These are phyloP conservation scores for Podarcis cretensis DNA, from an alignment of 2,113 vertebrate species.

Conservation along the genomic window DNA sequence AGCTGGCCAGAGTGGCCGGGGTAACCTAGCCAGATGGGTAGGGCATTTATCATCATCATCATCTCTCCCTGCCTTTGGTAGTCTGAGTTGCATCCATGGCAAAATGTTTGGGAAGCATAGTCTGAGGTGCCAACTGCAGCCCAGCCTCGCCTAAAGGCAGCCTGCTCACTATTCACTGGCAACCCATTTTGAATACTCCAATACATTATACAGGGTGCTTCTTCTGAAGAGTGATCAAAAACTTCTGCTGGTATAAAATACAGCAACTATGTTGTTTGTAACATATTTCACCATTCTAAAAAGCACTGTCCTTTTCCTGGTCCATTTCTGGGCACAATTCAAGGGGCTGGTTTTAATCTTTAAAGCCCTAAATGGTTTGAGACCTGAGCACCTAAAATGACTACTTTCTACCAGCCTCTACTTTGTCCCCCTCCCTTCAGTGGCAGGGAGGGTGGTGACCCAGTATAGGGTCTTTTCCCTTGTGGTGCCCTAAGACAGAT, in stretches of 20 bases:
- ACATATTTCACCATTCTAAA: background rate
- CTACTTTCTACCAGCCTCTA: background rate
- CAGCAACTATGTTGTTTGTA: background rate
- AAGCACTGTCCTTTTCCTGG: background rate
- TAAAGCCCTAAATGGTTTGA: background rate
- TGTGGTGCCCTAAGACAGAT: background rate
- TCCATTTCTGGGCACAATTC: background rate
- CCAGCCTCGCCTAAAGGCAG: background rate
- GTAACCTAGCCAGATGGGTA: no score
- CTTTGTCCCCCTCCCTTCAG: background rate
- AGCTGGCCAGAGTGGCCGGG: no score
- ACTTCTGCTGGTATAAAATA: background rate
- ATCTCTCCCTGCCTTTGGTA: background rate
- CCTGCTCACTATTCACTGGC: background rate
- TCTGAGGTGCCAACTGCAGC: no score
- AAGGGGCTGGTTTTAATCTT: background rate
- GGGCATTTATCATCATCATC: no score
- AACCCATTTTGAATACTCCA: background rate
- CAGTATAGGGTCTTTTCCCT: background rate
- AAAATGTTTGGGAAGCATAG: background rate
- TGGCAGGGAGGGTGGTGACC: background rate
- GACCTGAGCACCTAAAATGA: no score
- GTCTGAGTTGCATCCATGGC: background rate
- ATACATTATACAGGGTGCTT: background rate
- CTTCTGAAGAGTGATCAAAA: background rate